Percentiles rank a stretch among this genome's conserved stretches.
These are phyloP conservation scores for Mastomys coucha DNA, from an alignment of 2,113 vertebrate genomes.

Conservation along the genomic window DNA sequence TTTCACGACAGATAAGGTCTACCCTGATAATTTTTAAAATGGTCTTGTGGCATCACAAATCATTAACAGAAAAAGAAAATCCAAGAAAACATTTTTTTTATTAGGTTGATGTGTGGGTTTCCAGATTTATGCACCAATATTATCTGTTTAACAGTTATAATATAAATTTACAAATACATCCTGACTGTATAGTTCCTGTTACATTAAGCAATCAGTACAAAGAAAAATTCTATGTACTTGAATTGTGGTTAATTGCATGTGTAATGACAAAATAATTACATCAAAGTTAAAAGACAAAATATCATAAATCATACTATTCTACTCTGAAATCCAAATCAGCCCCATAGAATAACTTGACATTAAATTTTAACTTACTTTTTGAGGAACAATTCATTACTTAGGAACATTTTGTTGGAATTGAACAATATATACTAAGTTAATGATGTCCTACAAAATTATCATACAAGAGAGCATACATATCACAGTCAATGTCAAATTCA, in stretches of 20 bases:
- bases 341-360: conserved; percentile 14
- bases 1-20: conserved; percentile 85
- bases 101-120: conserved; percentile 71
- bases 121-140: conserved; percentile 56
- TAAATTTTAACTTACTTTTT: neutral
- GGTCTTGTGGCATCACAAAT: conserved; percentile 78
- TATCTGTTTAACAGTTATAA: conserved; percentile 79
- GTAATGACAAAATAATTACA: neutral
- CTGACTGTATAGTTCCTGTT: conserved; percentile 24
- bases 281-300: conserved; percentile 49
- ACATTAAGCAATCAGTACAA: conserved; percentile 42
- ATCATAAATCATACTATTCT: neutral
- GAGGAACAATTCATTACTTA: neutral
- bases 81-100: conserved; percentile 66
- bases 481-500: conserved; percentile 10
- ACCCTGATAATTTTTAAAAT: conserved; percentile 85
- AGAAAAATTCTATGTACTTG: conserved; percentile 38
- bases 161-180: conserved; percentile 64
- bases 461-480: neutral
- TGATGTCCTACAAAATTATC: neutral
- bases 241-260: neutral
- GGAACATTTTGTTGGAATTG: neutral
- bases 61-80: conserved; percentile 75
- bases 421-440: conserved; percentile 8
- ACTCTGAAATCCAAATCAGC: neutral